Percentiles rank a stretch among this genome's conserved stretches.
These are phyloP conservation scores for Xiphophorus maculatus DNA, from an alignment of 2,113 vertebrate species.

Conservation along the genomic window DNA sequence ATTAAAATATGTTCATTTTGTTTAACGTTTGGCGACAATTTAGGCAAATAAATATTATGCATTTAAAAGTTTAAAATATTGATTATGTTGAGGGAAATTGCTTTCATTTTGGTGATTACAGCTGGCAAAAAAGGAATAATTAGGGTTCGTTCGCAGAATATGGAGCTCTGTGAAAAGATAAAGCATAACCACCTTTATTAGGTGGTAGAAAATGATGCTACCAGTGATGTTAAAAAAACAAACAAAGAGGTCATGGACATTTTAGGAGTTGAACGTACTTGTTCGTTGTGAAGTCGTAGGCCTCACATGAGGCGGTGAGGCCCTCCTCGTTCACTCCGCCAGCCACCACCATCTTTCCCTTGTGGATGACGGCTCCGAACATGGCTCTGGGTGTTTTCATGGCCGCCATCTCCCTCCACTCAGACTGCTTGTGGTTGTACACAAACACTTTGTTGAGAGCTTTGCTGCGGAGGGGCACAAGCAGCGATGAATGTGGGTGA, in stretches of 20 bases:
- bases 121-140: neutral
- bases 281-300: slow-evolving; percentile 89
- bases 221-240: neutral
- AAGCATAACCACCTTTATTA: neutral
- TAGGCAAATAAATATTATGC: no score
- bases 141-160: neutral
- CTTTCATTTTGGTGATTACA: no score
- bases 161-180: no score
- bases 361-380: slow-evolving; percentile 93
- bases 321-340: slow-evolving; percentile 97
- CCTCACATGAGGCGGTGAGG: slow-evolving; percentile 87
- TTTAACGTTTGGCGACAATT: no score
- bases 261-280: slow-evolving; percentile 82
- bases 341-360: slow-evolving; percentile 87
- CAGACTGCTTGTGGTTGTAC: slow-evolving; percentile 95
- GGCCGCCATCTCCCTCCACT: slow-evolving; percentile 94
- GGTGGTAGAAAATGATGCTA: neutral
- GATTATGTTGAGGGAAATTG: no score
- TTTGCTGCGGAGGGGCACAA: slow-evolving; percentile 80
- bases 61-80: no score
- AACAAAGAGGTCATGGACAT: neutral
- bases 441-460: slow-evolving; percentile 92
- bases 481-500: neutral
- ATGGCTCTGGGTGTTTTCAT: slow-evolving; percentile 95
- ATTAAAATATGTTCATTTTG: no score